phyloP scores from a whole-genome alignment of 2,888 invertebrate species.

The Helicoverpa assulta region DNA sequence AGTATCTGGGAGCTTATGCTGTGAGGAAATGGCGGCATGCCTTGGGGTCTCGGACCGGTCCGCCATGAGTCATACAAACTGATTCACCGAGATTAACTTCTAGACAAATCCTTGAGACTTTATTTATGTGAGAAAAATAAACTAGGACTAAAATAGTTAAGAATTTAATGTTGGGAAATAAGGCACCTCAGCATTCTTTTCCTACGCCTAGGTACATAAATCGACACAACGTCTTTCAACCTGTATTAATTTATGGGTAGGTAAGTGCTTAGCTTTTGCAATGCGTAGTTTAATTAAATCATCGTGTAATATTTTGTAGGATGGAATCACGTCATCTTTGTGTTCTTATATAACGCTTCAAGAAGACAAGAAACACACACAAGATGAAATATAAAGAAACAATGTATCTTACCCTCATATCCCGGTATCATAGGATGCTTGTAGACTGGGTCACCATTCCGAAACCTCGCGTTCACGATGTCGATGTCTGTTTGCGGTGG shows the following conservation, averaged over 20 bases:
- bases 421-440: slow-evolving; percentile 94
- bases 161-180: neutral
- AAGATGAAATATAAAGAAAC: neutral
- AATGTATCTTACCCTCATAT: slow-evolving; percentile 91
- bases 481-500: slow-evolving; percentile 92
- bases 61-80: slow-evolving; percentile 65
- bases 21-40: slow-evolving; percentile 63
- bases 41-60: slow-evolving; percentile 61
- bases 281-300: no score
- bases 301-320: no score
- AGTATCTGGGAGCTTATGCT: slow-evolving; percentile 37
- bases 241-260: no score
- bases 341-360: no score
- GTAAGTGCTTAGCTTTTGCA: no score
- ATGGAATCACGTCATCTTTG: no score
- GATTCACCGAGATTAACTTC: slow-evolving; percentile 69
- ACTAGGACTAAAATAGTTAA: neutral
- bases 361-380: no score
- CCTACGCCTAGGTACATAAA: no score
- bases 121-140: slow-evolving; percentile 16
- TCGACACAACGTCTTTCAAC: no score
- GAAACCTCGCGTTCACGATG: slow-evolving; percentile 91
- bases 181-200: no score
- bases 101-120: slow-evolving; percentile 51
- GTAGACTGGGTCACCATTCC: slow-evolving; percentile 92